Evolutionary conservation across 2,888 invertebrate genomes (phyloP).

Genomic region (Latrodectus elegans): DNA sequence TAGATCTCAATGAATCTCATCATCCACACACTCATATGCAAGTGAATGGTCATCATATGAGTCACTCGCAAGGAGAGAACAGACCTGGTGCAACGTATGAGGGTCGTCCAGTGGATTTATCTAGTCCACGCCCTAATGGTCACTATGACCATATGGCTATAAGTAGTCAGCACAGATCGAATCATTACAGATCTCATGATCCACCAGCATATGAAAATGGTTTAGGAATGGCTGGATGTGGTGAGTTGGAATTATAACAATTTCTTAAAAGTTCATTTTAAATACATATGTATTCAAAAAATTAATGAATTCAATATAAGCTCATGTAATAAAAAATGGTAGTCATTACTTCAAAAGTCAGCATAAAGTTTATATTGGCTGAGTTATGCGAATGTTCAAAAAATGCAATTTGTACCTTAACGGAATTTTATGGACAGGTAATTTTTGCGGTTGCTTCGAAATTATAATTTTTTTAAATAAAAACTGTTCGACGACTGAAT

Average conservation of each 20-base stretch:
- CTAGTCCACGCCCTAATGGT: slow-evolving; percentile 62
- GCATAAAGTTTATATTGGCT: background rate
- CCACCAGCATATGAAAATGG: slow-evolving; percentile 63
- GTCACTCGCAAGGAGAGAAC: slow-evolving; percentile 32
- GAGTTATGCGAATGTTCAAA: background rate
- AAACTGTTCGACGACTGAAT: too few relatives aligned
- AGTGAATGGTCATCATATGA: slow-evolving; percentile 60
- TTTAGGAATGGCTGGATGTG: slow-evolving; percentile 45
- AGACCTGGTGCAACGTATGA: slow-evolving; percentile 53
- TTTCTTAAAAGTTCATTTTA: background rate
- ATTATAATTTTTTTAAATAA: too few relatives aligned
- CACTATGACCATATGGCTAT: slow-evolving; percentile 53
- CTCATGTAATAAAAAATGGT: too few relatives aligned
- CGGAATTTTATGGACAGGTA: too few relatives aligned
- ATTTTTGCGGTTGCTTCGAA: too few relatives aligned
- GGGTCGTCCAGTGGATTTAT: slow-evolving; percentile 64
- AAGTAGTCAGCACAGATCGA: slow-evolving; percentile 16
- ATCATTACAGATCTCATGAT: slow-evolving; percentile 50
- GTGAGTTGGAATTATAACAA: slow-evolving; percentile 17
- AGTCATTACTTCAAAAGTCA: background rate
- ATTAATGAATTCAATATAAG: too few relatives aligned
- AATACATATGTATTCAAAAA: background rate
- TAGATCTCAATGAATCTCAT: slow-evolving; percentile 65
- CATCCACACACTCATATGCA: slow-evolving; percentile 51
- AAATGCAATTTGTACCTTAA: background rate